phyloP scores from a whole-genome alignment of 1,140 invertebrate genomes.

The Pseudomyrmex gracilis region DNA sequence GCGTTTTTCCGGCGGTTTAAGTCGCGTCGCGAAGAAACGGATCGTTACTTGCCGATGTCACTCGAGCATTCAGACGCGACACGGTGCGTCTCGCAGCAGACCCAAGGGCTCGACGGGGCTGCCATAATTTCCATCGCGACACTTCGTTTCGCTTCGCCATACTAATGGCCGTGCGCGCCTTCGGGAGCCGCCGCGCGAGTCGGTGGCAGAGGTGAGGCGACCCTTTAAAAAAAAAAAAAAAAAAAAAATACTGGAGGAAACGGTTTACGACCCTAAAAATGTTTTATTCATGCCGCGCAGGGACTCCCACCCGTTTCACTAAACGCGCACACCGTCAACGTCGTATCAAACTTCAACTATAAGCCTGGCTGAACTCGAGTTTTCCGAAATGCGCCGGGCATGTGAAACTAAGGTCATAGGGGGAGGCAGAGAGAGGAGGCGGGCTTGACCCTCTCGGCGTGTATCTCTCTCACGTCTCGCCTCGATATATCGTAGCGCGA shows the following conservation, averaged over 20 bases:
- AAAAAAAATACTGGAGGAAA: constrained; percentile 27
- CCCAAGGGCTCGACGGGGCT: not conserved
- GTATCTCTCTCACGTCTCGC: constrained; percentile 72
- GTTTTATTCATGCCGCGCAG: constrained; percentile 74
- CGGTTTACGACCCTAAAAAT: constrained; percentile 72
- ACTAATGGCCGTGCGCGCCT: constrained; percentile 55
- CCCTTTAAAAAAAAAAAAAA: constrained; percentile 41
- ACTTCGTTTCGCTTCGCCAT: constrained; percentile 30
- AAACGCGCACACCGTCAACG: constrained; percentile 75
- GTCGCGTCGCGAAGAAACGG: not conserved
- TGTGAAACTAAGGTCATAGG: constrained; percentile 70
- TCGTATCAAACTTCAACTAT: constrained; percentile 77
- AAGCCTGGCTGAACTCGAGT: constrained; percentile 73
- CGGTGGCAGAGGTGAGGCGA: constrained; percentile 21
- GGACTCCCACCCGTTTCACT: constrained; percentile 72
- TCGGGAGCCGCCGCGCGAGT: constrained; percentile 22
- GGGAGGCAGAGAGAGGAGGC: not conserved
- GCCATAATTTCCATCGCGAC: constrained; percentile 61
- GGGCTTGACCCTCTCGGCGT: constrained; percentile 68
- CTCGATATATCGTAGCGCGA: constrained; percentile 42
- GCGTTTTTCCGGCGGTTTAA: not conserved
- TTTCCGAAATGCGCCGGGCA: constrained; percentile 74
- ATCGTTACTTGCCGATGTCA: constrained; percentile 42
- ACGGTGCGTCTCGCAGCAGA: constrained; percentile 22
- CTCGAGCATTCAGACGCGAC: not conserved